phyloP scores from a whole-genome alignment of 2,888 invertebrate species.

The Andrena chrysosceles region DNA sequence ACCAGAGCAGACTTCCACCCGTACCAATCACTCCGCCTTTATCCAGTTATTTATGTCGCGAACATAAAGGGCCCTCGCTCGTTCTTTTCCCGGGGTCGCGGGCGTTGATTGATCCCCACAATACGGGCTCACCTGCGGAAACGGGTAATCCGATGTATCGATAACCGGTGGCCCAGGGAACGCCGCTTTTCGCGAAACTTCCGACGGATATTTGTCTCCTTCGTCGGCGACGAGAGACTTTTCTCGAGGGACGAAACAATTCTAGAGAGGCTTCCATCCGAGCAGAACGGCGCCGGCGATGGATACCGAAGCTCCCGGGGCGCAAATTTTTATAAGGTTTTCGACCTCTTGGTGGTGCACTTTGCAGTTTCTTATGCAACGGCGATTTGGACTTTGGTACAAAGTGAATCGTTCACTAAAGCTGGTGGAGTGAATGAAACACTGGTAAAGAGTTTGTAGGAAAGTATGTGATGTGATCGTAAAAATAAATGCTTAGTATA shows the following conservation, averaged over 20 bases:
- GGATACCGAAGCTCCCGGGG: too few relatives aligned
- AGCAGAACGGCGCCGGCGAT: not conserved
- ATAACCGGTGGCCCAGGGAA: conserved; percentile 51
- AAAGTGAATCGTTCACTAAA: too few relatives aligned
- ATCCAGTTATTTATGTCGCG: conserved; percentile 80
- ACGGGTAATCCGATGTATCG: conserved; percentile 63
- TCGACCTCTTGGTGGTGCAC: too few relatives aligned
- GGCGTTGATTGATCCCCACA: conserved; percentile 70
- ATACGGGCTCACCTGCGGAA: conserved; percentile 62
- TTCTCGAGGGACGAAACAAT: not conserved
- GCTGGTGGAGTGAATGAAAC: too few relatives aligned
- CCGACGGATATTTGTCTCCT: conserved; percentile 20
- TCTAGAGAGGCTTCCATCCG: not conserved
- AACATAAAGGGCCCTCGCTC: conserved; percentile 66
- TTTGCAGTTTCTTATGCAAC: too few relatives aligned
- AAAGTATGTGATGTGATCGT: too few relatives aligned
- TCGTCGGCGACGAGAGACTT: not conserved
- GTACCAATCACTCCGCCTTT: conserved; percentile 71
- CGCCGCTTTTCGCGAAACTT: not conserved
- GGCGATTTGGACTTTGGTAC: too few relatives aligned
- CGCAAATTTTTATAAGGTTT: too few relatives aligned
- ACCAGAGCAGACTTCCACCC: conserved; percentile 55
- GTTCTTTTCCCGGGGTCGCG: conserved; percentile 33
- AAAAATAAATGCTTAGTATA: too few relatives aligned
- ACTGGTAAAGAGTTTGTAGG: too few relatives aligned